phyloP scores from a whole-genome alignment of 2,888 invertebrate genomes.

The Chrysolina oricalcia region DNA sequence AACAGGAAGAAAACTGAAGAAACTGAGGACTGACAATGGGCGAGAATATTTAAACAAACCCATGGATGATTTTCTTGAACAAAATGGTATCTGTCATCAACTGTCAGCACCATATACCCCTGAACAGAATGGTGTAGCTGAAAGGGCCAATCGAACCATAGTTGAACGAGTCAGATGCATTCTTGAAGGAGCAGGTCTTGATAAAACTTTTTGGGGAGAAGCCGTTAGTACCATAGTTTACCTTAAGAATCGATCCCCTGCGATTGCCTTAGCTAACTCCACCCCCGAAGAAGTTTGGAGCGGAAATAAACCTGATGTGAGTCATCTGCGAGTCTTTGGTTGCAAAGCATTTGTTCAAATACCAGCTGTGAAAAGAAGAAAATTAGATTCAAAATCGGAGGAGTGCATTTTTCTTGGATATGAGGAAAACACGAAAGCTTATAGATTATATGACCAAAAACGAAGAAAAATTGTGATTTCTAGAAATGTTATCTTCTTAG shows the following conservation, averaged over 20 bases:
- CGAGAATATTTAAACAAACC: too few species aligned
- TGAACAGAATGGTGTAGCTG: neutral
- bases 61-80: too few species aligned
- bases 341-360: constrained; percentile 20
- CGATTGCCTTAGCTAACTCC: constrained; percentile 5
- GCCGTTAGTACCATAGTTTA: constrained; percentile 31
- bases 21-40: neutral
- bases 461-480: constrained; percentile 19
- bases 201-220: constrained; percentile 25
- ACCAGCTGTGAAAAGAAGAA: constrained; percentile 25
- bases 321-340: constrained; percentile 17
- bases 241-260: constrained; percentile 30
- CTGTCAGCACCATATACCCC: neutral
- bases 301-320: constrained; percentile 22
- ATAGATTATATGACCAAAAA: constrained; percentile 19
- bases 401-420: constrained; percentile 26
- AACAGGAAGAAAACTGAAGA: neutral
- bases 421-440: constrained; percentile 13
- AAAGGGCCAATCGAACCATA: neutral
- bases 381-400: constrained; percentile 22
- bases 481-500: constrained; percentile 19
- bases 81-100: too few species aligned
- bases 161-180: neutral
- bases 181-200: constrained; percentile 21
- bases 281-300: constrained; percentile 34